These are phyloP conservation scores for Balearica regulorum DNA, from an alignment of 2,797 vertebrate species.

Conservation along the genomic window DNA sequence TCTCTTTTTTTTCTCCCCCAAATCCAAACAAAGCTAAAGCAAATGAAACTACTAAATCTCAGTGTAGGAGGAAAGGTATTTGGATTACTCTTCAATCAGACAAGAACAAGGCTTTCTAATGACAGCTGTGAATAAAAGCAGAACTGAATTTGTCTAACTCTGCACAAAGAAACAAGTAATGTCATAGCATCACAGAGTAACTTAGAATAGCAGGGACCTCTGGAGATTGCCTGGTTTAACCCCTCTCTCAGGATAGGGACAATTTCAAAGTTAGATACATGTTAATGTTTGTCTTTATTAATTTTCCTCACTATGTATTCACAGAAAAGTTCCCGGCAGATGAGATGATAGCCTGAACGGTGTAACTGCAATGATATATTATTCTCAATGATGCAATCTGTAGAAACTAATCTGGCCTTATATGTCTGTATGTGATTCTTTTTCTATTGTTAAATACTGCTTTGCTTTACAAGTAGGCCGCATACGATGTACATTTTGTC, in stretches of 20 bases:
- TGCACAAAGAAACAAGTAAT: neutral
- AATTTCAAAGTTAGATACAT: neutral
- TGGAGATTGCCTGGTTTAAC: neutral
- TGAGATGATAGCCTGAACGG: neutral
- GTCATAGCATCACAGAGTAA: neutral
- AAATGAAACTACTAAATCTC: neutral
- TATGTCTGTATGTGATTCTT: neutral
- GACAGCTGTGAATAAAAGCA: neutral
- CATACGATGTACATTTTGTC: neutral
- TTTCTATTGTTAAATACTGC: neutral
- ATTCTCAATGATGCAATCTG: neutral
- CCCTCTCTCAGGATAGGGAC: neutral
- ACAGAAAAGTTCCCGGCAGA: neutral
- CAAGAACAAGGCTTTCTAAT: neutral
- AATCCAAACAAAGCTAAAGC: neutral
- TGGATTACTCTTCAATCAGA: neutral
- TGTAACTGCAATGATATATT: neutral
- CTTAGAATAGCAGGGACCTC: neutral
- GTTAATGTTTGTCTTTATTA: neutral
- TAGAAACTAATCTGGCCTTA: neutral
- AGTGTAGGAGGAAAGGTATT: neutral
- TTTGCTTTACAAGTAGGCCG: neutral
- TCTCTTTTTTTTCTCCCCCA: fast-evolving
- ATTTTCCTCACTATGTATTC: neutral
- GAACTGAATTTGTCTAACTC: neutral